Percentiles rank a stretch among this genome's conserved stretches.
These are phyloP conservation scores for Cinclus cinclus DNA, from an alignment of 2,113 vertebrate species.

Conservation along the genomic window DNA sequence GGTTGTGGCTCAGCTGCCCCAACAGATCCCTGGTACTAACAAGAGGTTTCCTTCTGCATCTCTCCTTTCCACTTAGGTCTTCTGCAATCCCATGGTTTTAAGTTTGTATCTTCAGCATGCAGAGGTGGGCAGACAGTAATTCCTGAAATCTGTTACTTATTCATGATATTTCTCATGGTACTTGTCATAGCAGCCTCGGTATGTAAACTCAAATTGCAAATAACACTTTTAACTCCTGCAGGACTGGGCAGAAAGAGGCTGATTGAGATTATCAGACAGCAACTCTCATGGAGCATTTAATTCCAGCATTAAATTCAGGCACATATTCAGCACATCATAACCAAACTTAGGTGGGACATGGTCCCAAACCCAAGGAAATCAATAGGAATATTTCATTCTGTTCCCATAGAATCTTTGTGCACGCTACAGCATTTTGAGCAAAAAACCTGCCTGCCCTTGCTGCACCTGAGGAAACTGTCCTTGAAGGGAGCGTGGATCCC, in stretches of 20 bases:
- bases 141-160: not conserved
- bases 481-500: rapidly evolving
- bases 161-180: not conserved
- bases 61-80: not conserved
- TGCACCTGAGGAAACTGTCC: not conserved
- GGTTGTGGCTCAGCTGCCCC: not conserved
- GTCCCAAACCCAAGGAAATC: not conserved
- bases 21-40: not conserved
- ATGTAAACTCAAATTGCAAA: not conserved
- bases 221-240: not conserved
- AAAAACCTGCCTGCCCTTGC: not conserved
- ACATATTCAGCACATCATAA: not conserved
- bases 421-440: not conserved
- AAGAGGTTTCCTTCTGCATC: not conserved
- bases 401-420: not conserved
- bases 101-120: rapidly evolving
- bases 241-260: not conserved
- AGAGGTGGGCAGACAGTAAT: not conserved
- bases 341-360: not conserved
- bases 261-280: not conserved
- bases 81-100: not conserved
- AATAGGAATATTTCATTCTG: not conserved
- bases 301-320: not conserved
- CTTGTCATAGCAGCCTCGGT: not conserved
- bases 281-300: not conserved